Evolutionary conservation across 2,113 vertebrate genomes (phyloP).

Genomic region (Piaya cayana): DNA sequence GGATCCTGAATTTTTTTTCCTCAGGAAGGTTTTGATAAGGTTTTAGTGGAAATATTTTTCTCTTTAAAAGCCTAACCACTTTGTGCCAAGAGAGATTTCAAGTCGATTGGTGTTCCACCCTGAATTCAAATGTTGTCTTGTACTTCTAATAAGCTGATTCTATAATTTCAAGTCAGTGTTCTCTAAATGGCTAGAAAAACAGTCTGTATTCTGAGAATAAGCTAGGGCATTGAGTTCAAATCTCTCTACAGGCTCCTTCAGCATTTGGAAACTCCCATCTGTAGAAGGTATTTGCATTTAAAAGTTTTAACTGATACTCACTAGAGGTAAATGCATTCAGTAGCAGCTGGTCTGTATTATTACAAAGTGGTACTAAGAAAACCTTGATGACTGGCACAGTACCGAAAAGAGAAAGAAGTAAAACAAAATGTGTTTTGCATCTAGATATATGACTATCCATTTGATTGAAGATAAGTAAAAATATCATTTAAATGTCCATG

Average conservation of each 20-base stretch:
- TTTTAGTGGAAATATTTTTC: background rate
- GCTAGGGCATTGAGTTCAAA: background rate
- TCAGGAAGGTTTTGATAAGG: background rate
- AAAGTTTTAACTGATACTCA: background rate
- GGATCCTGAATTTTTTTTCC: background rate
- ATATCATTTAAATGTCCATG: background rate
- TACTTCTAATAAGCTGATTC: background rate
- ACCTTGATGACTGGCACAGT: background rate
- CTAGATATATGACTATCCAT: background rate
- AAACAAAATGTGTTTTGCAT: background rate
- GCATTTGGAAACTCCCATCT: background rate
- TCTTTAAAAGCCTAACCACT: background rate
- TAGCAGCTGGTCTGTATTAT: background rate
- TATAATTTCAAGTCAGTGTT: background rate
- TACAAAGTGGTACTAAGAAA: background rate
- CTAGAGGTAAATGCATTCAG: background rate
- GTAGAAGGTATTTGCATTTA: background rate
- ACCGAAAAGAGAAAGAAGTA: background rate
- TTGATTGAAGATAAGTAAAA: background rate
- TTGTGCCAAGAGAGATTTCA: background rate
- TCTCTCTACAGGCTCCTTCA: background rate
- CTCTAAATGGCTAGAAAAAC: background rate
- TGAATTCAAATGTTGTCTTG: background rate
- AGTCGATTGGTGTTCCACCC: background rate
- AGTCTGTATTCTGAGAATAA: background rate